These are phyloP conservation scores for Congeria kusceri DNA, from an alignment of 2,888 invertebrate genomes.

Conservation along the genomic window DNA sequence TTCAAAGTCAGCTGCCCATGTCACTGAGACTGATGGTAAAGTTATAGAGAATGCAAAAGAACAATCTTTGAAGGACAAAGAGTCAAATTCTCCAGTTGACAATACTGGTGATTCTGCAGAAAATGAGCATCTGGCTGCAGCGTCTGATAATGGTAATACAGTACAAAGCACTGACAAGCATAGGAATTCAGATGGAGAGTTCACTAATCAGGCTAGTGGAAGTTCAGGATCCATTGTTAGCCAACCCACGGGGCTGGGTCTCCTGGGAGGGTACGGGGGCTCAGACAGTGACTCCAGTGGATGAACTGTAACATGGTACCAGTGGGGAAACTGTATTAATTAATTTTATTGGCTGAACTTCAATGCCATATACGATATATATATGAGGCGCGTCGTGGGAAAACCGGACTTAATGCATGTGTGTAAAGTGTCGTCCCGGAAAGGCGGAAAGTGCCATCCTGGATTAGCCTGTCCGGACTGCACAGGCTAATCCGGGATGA, in stretches of 20 bases:
- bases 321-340: too few species aligned
- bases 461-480: too few species aligned
- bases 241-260: conserved; percentile 57
- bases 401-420: too few species aligned
- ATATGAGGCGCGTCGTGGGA: too few species aligned
- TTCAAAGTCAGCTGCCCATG: neutral
- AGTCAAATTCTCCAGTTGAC: neutral
- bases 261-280: conserved; percentile 74
- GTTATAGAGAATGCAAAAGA: neutral
- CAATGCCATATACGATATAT: too few species aligned
- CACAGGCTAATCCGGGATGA: too few species aligned
- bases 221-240: neutral
- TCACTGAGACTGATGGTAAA: neutral
- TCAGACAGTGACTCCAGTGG: conserved; percentile 60
- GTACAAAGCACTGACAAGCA: neutral
- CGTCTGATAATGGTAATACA: neutral
- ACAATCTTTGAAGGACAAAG: neutral
- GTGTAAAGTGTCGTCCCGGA: too few species aligned
- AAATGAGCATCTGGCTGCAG: neutral
- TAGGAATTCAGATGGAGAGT: too few species aligned
- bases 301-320: too few species aligned
- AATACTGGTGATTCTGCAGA: neutral
- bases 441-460: too few species aligned
- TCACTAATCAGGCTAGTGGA: neutral
- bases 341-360: too few species aligned